Conservation (phyloP, 2,888 invertebrate species). For the Lumbricus terrestris region DNA sequence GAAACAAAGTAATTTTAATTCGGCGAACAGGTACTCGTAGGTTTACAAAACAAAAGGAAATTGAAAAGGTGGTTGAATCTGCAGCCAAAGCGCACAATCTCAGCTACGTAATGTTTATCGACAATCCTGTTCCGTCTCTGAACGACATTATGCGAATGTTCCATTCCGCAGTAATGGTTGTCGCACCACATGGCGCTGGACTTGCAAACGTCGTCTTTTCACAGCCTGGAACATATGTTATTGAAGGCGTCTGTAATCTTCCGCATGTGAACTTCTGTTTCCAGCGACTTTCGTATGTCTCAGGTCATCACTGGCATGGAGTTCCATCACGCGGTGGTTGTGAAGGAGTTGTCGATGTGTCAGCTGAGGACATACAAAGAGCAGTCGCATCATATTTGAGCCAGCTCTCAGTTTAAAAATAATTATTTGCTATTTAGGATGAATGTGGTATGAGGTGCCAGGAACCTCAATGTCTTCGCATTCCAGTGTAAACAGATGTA, state of each 20-base stretch:
- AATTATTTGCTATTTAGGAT: no score
- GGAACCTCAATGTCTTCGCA: no score
- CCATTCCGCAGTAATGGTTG: conserved; percentile 33
- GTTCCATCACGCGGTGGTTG: conserved; percentile 31
- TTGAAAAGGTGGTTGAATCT: conserved; percentile 18
- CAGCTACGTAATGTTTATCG: conserved; percentile 30
- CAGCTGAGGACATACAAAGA: neutral
- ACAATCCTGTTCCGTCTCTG: conserved; percentile 34
- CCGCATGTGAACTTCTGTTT: conserved; percentile 41
- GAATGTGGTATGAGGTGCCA: no score
- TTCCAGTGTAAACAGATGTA: no score
- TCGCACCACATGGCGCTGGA: conserved; percentile 41
- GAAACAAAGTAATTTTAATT: conserved; percentile 28
- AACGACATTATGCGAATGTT: conserved; percentile 36
- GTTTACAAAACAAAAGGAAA: conserved; percentile 7
- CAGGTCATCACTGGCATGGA: conserved; percentile 38
- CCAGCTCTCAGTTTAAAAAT: neutral
- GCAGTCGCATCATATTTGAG: neutral
- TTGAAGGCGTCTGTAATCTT: conserved; percentile 39
- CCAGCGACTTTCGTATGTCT: conserved; percentile 32
- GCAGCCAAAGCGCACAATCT: conserved; percentile 23
- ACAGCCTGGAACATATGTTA: conserved; percentile 33
- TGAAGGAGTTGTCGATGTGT: conserved; percentile 13
- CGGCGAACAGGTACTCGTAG: conserved; percentile 24
- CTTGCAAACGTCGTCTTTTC: conserved; percentile 37